Conservation (phyloP, 2,797 vertebrate species). For the Gymnoscopelus microlampas region DNA sequence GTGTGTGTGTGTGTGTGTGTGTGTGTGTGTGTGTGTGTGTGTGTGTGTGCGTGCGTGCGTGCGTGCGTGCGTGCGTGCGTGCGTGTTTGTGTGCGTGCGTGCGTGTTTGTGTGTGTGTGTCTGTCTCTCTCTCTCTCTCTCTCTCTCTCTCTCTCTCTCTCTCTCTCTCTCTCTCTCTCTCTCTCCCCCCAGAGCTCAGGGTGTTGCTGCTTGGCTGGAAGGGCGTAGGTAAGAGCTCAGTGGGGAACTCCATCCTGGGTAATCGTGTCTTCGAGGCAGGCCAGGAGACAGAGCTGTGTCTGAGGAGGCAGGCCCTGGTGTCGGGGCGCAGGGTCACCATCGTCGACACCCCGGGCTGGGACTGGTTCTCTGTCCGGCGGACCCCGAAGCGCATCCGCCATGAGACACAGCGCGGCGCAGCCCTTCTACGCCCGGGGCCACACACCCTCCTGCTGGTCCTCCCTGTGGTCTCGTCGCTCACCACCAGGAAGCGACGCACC, state of each 20-base stretch:
- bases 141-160: not conserved
- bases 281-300: slow-evolving; percentile 78
- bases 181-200: slow-evolving; percentile 71
- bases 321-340: slow-evolving; percentile 80
- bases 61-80: too few species aligned
- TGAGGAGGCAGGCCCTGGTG: slow-evolving; percentile 76
- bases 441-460: slow-evolving; percentile 83
- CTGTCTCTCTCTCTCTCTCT: not conserved
- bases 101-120: not conserved
- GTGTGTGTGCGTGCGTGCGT: too few species aligned
- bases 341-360: slow-evolving; percentile 85
- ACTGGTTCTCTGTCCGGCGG: slow-evolving; percentile 80
- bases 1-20: too few species aligned
- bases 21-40: too few species aligned
- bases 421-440: slow-evolving; percentile 81
- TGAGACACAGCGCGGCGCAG: slow-evolving; percentile 78
- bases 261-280: slow-evolving; percentile 78
- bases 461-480: slow-evolving; percentile 80
- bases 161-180: not conserved
- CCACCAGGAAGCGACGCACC: slow-evolving; percentile 77
- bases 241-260: slow-evolving; percentile 82
- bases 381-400: slow-evolving; percentile 77
- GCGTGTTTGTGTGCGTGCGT: too few species aligned
- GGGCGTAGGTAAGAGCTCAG: slow-evolving; percentile 83
- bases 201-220: slow-evolving; percentile 82